Conservation (phyloP, 1,140 invertebrate genomes). For the Caenorhabditis tropicalis region DNA sequence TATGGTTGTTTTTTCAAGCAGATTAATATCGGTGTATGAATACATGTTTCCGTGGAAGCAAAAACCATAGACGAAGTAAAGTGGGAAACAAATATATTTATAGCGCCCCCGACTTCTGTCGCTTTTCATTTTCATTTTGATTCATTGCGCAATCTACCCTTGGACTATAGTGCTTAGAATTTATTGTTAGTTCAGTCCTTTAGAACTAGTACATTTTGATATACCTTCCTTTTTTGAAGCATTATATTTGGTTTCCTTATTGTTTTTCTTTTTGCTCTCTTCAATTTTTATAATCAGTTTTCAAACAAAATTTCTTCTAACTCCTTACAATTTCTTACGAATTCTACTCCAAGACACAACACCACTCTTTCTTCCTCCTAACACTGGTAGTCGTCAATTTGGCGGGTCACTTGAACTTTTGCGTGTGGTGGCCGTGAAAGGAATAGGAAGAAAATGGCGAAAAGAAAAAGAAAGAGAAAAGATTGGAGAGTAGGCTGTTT, state of each 20-base stretch:
- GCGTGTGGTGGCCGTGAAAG: slow-evolving; percentile 2
- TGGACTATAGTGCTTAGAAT: background rate
- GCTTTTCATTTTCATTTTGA: background rate
- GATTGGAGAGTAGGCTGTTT: background rate
- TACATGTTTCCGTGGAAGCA: background rate
- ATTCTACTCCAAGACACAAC: background rate
- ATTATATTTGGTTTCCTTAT: background rate
- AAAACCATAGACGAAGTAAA: background rate
- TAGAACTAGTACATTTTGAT: too few relatives aligned
- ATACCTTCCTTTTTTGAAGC: background rate
- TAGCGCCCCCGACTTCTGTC: slow-evolving; percentile 1
- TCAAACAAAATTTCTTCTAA: background rate
- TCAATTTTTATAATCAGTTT: background rate
- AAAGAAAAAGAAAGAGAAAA: background rate
- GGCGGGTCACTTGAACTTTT: slow-evolving; percentile 32
- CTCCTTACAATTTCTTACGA: background rate
- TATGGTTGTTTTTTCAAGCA: background rate
- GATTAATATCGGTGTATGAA: slow-evolving; percentile 4
- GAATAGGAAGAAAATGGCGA: background rate
- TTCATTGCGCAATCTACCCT: slow-evolving; percentile 20
- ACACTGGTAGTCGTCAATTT: slow-evolving; percentile 5
- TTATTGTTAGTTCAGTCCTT: background rate
- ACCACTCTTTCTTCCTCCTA: background rate
- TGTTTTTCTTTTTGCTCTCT: background rate
- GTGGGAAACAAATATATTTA: background rate